A percentile compares a stretch with the other conserved stretches of the same genome.
Conservation (phyloP, 2,888 invertebrate species). For the Phaonia tiefii region DNA sequence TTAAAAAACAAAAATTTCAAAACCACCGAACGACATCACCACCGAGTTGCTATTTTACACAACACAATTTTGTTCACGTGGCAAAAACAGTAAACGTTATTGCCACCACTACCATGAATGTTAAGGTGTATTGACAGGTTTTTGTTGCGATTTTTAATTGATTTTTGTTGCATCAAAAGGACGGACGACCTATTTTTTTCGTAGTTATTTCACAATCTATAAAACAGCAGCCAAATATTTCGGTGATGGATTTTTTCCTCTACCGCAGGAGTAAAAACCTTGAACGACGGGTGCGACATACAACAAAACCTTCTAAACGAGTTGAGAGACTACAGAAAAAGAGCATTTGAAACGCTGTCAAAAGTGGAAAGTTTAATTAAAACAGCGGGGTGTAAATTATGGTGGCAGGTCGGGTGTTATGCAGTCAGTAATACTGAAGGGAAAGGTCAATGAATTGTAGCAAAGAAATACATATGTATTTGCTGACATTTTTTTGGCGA, state of each 20-base stretch:
- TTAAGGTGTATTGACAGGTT: background rate
- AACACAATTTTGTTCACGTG: background rate
- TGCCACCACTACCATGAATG: background rate
- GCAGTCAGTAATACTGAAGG: too few species aligned
- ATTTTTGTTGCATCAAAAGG: background rate
- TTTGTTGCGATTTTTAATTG: background rate
- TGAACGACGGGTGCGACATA: background rate
- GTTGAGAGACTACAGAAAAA: too few species aligned
- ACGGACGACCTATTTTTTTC: background rate
- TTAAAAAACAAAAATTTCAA: background rate
- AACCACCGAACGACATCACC: background rate
- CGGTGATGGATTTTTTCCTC: constrained; percentile 28
- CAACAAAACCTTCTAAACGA: too few species aligned
- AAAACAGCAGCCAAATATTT: background rate
- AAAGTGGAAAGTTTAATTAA: constrained; percentile 47
- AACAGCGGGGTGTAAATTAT: background rate
- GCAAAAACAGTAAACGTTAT: background rate
- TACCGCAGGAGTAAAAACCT: background rate
- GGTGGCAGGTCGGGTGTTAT: too few species aligned
- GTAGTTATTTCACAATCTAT: background rate
- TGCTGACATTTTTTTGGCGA: too few species aligned
- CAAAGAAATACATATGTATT: too few species aligned
- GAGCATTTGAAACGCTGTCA: constrained; percentile 30
- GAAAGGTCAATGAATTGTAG: constrained; percentile 2
- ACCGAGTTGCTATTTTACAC: too few species aligned